Conservation (phyloP, 2,797 vertebrate genomes). For the Darevskia mixta region DNA sequence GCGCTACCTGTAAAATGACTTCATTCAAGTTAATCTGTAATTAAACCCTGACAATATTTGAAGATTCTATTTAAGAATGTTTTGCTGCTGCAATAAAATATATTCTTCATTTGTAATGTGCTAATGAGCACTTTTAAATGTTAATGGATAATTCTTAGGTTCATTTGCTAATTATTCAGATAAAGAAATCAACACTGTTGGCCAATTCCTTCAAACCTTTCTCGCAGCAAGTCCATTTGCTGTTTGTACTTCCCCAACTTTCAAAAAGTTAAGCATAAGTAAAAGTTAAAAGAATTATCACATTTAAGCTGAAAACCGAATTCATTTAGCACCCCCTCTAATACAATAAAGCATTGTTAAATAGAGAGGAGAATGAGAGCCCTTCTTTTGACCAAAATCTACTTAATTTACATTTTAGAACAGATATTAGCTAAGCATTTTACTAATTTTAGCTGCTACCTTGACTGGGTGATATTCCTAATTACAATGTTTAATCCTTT, state of each 20-base stretch:
- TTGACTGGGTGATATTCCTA: neutral
- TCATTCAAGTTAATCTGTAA: slow-evolving; percentile 67
- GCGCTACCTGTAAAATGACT: slow-evolving; percentile 52
- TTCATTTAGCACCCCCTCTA: slow-evolving; percentile 44
- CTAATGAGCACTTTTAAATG: slow-evolving; percentile 48
- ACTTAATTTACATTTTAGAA: neutral
- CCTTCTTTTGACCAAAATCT: slow-evolving; percentile 48
- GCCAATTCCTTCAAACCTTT: slow-evolving; percentile 57
- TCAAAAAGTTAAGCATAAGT: slow-evolving; percentile 51
- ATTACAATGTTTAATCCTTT: neutral
- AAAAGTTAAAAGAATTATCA: slow-evolving; percentile 41
- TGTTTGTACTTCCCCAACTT: slow-evolving; percentile 24
- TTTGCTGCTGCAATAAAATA: slow-evolving; percentile 55
- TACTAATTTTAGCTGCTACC: slow-evolving; percentile 1
- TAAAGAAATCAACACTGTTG: slow-evolving; percentile 66
- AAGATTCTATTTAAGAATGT: slow-evolving; percentile 49
- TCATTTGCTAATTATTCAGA: slow-evolving; percentile 54
- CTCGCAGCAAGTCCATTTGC: slow-evolving; percentile 50
- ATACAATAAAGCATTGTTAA: slow-evolving; percentile 51
- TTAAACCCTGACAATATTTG: slow-evolving; percentile 39
- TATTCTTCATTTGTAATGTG: slow-evolving; percentile 44
- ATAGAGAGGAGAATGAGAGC: slow-evolving; percentile 55
- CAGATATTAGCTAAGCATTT: slow-evolving; percentile 3
- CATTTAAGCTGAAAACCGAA: slow-evolving; percentile 46
- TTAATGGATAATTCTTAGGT: slow-evolving; percentile 8